A percentile compares a stretch with the other conserved stretches of the same genome.
phyloP scores from a whole-genome alignment of 2,888 invertebrate species.

The Dolichopus griseipennis region DNA sequence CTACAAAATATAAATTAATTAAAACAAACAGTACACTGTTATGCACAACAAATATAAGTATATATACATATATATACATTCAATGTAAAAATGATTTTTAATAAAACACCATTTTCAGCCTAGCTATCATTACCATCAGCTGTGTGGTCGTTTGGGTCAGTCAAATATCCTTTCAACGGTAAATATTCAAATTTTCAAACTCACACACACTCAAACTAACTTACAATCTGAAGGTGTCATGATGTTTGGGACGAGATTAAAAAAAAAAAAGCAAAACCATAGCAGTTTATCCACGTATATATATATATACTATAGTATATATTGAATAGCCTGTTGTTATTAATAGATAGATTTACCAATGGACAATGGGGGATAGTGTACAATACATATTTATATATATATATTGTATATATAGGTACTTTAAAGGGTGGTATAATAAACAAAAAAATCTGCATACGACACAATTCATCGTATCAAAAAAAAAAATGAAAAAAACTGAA shows the following conservation, averaged over 20 bases:
- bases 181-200: no score
- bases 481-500: no score
- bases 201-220: no score
- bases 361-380: not conserved
- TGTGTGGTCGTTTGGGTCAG: not conserved
- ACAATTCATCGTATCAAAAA: not conserved
- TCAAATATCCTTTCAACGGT: not conserved
- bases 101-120: not conserved
- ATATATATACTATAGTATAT: no score
- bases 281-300: no score
- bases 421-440: not conserved
- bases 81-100: not conserved
- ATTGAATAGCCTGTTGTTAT: no score
- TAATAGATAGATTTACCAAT: no score
- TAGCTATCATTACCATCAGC: constrained; percentile 6
- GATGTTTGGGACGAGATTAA: no score
- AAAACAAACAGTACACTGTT: not conserved
- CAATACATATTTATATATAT: no score
- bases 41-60: not conserved
- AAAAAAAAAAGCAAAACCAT: no score
- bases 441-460: constrained; percentile 2
- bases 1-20: not conserved
- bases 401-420: not conserved
- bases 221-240: no score
- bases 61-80: no score